Percentiles rank a stretch among this genome's conserved stretches.
phyloP scores from a whole-genome alignment of 2,888 invertebrate species.

The Tetheella fluctuosa region DNA sequence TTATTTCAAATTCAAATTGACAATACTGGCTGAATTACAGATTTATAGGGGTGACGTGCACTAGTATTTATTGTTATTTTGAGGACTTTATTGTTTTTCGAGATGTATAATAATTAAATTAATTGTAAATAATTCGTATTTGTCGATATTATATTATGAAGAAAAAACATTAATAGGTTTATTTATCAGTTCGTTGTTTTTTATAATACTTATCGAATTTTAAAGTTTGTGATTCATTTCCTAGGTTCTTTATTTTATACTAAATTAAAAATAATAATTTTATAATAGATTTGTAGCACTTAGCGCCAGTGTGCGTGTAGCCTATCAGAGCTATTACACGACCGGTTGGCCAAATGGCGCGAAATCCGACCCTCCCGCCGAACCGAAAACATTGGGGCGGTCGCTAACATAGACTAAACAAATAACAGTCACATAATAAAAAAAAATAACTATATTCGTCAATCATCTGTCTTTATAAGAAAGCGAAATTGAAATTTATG shows the following conservation, averaged over 20 bases:
- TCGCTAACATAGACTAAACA: constrained; percentile 54
- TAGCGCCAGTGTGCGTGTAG: constrained; percentile 41
- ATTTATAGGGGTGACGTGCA: constrained; percentile 45
- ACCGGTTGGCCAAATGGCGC: constrained; percentile 82
- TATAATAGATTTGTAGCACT: neutral
- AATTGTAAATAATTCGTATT: too few relatives aligned
- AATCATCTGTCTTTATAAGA: too few relatives aligned
- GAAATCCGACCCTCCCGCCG: constrained; percentile 72
- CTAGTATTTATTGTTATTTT: constrained; percentile 17
- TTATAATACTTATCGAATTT: too few relatives aligned
- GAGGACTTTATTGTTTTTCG: neutral
- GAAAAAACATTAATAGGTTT: too few relatives aligned
- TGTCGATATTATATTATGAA: too few relatives aligned
- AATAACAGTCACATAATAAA: constrained; percentile 20
- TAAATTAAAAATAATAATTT: too few relatives aligned
- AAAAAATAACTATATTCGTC: neutral
- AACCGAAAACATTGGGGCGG: constrained; percentile 60
- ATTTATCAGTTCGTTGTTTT: too few relatives aligned
- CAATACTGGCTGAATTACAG: constrained; percentile 63
- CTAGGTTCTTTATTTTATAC: too few relatives aligned
- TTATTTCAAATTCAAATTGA: constrained; percentile 77
- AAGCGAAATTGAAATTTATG: too few relatives aligned
- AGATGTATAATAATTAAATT: neutral
- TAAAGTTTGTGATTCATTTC: too few relatives aligned
- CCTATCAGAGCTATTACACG: constrained; percentile 72